Conservation (phyloP, 2,888 invertebrate genomes). For the Hypercompe scribonia region DNA sequence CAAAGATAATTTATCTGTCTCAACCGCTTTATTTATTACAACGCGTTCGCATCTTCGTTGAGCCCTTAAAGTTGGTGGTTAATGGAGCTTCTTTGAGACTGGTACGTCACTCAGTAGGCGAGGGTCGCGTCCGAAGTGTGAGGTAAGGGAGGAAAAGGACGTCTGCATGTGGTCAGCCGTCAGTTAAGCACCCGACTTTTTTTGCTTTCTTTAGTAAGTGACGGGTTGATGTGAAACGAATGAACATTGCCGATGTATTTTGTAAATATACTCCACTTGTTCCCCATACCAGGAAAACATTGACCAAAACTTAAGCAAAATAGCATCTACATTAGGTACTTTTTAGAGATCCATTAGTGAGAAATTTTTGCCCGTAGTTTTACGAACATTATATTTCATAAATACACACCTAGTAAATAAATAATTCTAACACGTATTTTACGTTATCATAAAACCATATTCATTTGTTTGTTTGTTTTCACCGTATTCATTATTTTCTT, state of each 20-base stretch:
- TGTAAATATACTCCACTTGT: slow-evolving; percentile 44
- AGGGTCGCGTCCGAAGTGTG: slow-evolving; percentile 37
- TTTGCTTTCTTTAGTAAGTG: slow-evolving; percentile 64
- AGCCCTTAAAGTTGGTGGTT: slow-evolving; percentile 82
- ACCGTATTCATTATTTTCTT: too few relatives aligned
- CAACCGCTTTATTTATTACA: slow-evolving; percentile 84
- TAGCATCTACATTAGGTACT: slow-evolving; percentile 6
- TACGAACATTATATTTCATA: slow-evolving; percentile 3
- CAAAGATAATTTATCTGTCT: slow-evolving; percentile 86
- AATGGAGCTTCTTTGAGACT: slow-evolving; percentile 81
- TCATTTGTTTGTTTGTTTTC: background rate
- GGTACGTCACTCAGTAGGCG: slow-evolving; percentile 73
- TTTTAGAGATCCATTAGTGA: slow-evolving; percentile 12
- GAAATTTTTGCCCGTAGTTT: slow-evolving; percentile 2
- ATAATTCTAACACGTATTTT: background rate
- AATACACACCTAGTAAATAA: slow-evolving; percentile 18
- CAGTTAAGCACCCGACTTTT: slow-evolving; percentile 55
- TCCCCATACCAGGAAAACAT: slow-evolving; percentile 34
- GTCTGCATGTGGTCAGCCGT: slow-evolving; percentile 66
- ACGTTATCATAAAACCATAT: background rate
- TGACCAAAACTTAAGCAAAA: slow-evolving; percentile 19
- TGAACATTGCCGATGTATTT: slow-evolving; percentile 61
- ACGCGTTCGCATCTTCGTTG: slow-evolving; percentile 80
- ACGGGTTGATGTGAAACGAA: slow-evolving; percentile 73
- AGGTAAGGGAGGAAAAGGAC: slow-evolving; percentile 27